phyloP scores from a whole-genome alignment of 1,140 invertebrate genomes.

The Acyrthosiphon pisum region DNA sequence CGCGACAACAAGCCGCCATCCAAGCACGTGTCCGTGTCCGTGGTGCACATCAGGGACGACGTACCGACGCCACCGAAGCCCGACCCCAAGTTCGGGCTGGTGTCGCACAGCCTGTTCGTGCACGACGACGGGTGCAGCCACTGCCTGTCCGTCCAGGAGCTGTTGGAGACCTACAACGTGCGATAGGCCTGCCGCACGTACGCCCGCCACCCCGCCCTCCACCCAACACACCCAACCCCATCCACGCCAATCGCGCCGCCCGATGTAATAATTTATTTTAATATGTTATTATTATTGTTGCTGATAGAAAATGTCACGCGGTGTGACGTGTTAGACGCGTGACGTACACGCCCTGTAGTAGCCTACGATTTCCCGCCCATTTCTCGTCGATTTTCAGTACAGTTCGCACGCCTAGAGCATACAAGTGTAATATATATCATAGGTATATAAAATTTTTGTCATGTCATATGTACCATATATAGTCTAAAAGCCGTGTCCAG shows the following conservation, averaged over 20 bases:
- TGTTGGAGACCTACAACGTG: slow-evolving; percentile 48
- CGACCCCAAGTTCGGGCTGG: slow-evolving; percentile 29
- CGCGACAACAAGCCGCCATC: not conserved
- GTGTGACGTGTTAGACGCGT: too few species aligned
- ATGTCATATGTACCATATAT: too few species aligned
- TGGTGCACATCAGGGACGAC: not conserved
- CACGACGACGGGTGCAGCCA: slow-evolving; percentile 43
- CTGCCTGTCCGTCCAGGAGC: slow-evolving; percentile 50
- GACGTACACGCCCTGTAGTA: too few species aligned
- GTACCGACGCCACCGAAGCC: not conserved
- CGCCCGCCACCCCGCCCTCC: not conserved
- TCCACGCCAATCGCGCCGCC: too few species aligned
- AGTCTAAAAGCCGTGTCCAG: too few species aligned
- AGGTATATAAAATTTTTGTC: too few species aligned
- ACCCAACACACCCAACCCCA: not conserved
- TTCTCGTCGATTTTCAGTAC: too few species aligned
- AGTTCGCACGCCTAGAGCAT: too few species aligned
- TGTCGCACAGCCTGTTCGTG: slow-evolving; percentile 30
- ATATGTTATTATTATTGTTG: not conserved
- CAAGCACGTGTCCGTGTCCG: not conserved
- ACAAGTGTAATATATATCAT: too few species aligned
- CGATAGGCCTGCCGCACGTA: not conserved
- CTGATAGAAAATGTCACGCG: too few species aligned
- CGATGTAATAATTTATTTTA: not conserved
- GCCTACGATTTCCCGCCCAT: too few species aligned